These are phyloP conservation scores for Peromyscus leucopus DNA, from an alignment of 2,113 vertebrate genomes.

Conservation along the genomic window DNA sequence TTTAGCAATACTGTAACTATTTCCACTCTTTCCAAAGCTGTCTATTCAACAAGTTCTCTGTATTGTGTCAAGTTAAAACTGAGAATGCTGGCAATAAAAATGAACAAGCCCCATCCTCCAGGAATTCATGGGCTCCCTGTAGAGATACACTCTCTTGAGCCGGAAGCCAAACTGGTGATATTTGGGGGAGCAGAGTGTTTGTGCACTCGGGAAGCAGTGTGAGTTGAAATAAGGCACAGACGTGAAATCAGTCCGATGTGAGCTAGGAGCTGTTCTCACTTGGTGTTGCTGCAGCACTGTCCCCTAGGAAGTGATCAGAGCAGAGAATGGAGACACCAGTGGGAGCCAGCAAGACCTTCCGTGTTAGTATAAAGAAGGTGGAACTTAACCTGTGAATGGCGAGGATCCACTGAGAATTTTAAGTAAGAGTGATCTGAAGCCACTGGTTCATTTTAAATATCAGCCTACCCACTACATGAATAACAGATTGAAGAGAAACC, in stretches of 20 bases:
- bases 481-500: not conserved
- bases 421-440: not conserved
- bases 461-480: not conserved
- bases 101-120: not conserved
- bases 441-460: slow-evolving; percentile 1
- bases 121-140: not conserved
- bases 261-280: not conserved
- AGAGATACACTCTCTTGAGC: not conserved
- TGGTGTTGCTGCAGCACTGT: not conserved
- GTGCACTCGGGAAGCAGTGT: not conserved
- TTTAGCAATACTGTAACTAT: not conserved
- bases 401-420: not conserved
- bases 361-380: not conserved
- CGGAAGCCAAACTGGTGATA: not conserved
- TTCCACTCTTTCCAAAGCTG: slow-evolving; percentile 42
- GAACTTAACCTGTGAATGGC: not conserved
- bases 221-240: not conserved
- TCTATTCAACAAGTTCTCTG: slow-evolving; percentile 29
- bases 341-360: not conserved
- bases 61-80: not conserved
- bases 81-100: slow-evolving; percentile 20
- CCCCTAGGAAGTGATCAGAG: not conserved
- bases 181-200: not conserved
- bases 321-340: not conserved
- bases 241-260: not conserved